phyloP scores from a whole-genome alignment of 35 echinoderm and acorn worm genomes.

The Apostichopus parvimensis region DNA sequence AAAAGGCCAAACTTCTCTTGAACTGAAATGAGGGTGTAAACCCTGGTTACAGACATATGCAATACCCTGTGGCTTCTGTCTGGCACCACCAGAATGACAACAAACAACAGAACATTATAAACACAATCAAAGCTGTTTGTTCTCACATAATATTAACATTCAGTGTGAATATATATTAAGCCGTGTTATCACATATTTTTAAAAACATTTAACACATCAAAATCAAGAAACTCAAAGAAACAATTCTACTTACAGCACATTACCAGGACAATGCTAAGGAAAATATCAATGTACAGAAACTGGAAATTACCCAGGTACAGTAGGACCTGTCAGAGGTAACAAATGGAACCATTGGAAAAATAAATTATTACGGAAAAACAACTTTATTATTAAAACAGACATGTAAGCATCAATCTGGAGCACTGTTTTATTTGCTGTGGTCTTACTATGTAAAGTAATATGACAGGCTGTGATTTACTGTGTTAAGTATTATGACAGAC shows the following conservation, averaged over 20 bases:
- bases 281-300: constrained; percentile 58
- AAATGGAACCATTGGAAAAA: neutral
- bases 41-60: too few species aligned
- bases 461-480: too few species aligned
- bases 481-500: too few species aligned
- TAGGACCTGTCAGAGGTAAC: constrained; percentile 8
- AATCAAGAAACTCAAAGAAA: neutral
- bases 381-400: too few species aligned
- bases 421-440: neutral
- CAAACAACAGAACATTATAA: too few species aligned
- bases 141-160: too few species aligned
- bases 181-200: neutral
- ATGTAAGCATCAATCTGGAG: neutral
- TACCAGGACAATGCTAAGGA: constrained; percentile 26
- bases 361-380: neutral
- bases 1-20: too few species aligned
- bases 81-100: too few species aligned
- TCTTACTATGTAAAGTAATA: too few species aligned
- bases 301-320: constrained; percentile 46
- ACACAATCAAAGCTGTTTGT: too few species aligned
- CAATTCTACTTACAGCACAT: constrained; percentile 43
- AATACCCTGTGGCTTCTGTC: too few species aligned
- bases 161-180: neutral
- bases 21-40: too few species aligned
- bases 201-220: neutral